Conservation (phyloP, 2,888 invertebrate species). For the Pseudococcus jackbeardsleyi region DNA sequence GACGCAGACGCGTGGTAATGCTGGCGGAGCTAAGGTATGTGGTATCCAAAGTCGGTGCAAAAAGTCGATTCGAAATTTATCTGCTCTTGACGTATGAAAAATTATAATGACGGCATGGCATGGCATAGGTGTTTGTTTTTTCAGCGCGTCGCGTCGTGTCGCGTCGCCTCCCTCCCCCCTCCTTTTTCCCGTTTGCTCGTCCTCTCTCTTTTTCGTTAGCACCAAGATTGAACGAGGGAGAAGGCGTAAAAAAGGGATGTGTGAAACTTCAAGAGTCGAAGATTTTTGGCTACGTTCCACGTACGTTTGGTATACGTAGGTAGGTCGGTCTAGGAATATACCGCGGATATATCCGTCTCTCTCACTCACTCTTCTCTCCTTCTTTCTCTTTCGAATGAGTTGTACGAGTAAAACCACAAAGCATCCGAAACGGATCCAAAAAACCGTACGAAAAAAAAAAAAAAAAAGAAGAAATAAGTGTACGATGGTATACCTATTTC, state of each 20-base stretch:
- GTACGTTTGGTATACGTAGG: background rate
- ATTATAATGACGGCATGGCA: constrained; percentile 64
- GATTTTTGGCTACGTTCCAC: constrained; percentile 53
- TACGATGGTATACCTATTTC: constrained; percentile 12
- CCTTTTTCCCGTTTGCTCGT: too few relatives aligned
- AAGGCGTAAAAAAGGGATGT: background rate
- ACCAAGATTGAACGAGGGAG: background rate
- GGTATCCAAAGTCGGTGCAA: constrained; percentile 55
- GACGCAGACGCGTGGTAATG: background rate
- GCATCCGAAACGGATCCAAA: background rate
- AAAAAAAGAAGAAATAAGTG: background rate
- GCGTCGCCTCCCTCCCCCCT: background rate
- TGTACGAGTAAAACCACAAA: constrained; percentile 16
- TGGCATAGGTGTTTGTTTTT: constrained; percentile 61
- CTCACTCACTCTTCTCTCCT: background rate
- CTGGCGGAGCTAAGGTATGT: background rate
- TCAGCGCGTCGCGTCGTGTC: background rate
- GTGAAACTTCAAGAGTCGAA: constrained; percentile 44
- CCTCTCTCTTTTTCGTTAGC: background rate
- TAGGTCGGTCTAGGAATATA: background rate
- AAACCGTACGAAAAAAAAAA: background rate
- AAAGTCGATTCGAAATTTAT: constrained; percentile 62
- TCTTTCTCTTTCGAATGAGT: background rate
- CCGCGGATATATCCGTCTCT: too few relatives aligned
- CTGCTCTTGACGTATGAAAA: constrained; percentile 63